phyloP scores from a whole-genome alignment of 2,888 invertebrate species.

The Drosophila subquinaria region DNA sequence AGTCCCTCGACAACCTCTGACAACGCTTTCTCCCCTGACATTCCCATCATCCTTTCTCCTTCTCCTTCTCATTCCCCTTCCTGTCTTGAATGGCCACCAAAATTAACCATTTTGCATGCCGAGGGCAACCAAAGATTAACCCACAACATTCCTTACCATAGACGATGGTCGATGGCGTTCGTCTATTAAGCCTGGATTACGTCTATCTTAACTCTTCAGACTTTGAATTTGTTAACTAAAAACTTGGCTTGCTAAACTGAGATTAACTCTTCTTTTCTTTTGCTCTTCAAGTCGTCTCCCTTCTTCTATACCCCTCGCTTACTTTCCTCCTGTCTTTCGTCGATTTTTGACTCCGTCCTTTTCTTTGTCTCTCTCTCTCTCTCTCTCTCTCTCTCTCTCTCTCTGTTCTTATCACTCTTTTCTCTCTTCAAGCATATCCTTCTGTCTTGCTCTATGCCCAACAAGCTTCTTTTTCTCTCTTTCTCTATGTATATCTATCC shows the following conservation, averaged over 20 bases:
- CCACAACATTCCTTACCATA: constrained; percentile 14
- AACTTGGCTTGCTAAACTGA: neutral
- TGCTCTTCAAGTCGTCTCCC: neutral
- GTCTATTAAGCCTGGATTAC: constrained; percentile 14
- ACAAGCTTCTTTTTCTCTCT: neutral
- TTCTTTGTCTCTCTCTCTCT: too few relatives aligned
- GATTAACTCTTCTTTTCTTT: neutral
- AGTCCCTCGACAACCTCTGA: constrained; percentile 53
- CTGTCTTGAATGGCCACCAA: constrained; percentile 23
- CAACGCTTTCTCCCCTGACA: constrained; percentile 11
- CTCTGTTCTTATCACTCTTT: neutral
- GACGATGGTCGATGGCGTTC: neutral
- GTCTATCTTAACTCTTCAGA: neutral
- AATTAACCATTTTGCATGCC: constrained; percentile 51
- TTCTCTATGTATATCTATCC: too few relatives aligned
- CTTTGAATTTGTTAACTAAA: neutral
- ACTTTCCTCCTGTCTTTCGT: neutral
- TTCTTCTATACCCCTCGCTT: neutral
- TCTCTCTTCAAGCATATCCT: neutral
- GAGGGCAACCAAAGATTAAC: constrained; percentile 33
- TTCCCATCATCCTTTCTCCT: neutral
- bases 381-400: too few relatives aligned
- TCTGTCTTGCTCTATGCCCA: too few relatives aligned
- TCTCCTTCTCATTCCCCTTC: neutral
- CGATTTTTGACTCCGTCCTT: too few relatives aligned